Evolutionary conservation across 2,113 vertebrate species (phyloP).

Genomic region (Suricata suricatta): DNA sequence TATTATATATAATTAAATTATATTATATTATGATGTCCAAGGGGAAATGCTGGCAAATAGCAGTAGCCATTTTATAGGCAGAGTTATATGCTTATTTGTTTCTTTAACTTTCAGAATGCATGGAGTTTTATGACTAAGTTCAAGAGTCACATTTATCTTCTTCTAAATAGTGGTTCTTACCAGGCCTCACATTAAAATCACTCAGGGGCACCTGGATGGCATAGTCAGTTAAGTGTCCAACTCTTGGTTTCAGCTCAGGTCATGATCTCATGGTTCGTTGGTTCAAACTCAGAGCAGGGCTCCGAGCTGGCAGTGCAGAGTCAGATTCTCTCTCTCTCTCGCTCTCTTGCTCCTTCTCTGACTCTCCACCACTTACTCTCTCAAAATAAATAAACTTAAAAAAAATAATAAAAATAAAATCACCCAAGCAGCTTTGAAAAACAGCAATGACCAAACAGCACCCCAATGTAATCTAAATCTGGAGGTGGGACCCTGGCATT

Average conservation of each 20-base stretch:
- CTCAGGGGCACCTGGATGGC: neutral
- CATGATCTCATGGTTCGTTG: no score
- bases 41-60: neutral
- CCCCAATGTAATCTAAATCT: neutral
- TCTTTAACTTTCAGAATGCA: conserved; percentile 34
- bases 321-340: no score
- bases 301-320: no score
- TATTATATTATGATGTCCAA: neutral
- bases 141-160: neutral
- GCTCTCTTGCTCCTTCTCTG: no score
- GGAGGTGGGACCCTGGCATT: neutral
- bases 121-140: neutral
- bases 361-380: no score
- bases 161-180: neutral
- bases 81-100: neutral
- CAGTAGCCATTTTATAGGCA: neutral
- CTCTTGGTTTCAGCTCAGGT: no score
- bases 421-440: conserved; percentile 17
- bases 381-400: no score
- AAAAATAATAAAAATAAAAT: neutral
- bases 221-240: no score
- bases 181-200: neutral
- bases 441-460: neutral
- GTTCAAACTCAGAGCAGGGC: no score
- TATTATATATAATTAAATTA: neutral